Evolutionary conservation across 2,888 invertebrate species (phyloP).

Genomic region (Nomada flava): DNA sequence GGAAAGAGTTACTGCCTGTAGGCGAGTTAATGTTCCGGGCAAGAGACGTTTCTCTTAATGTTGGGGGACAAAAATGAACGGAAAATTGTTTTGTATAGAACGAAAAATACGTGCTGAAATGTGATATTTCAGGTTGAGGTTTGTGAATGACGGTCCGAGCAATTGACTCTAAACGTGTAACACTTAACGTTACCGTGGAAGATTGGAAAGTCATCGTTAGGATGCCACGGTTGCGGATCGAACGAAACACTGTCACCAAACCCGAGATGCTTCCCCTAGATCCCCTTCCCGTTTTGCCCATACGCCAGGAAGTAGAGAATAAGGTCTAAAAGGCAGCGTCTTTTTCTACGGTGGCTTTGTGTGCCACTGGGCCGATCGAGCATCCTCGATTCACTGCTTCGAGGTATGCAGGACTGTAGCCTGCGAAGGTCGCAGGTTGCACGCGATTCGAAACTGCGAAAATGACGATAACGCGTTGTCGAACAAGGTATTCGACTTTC

Average conservation of each 20-base stretch:
- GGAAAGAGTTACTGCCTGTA: background rate
- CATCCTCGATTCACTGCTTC: slow-evolving; percentile 75
- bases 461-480: background rate
- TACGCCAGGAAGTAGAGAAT: slow-evolving; percentile 80
- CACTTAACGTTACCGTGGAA: background rate
- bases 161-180: background rate
- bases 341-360: slow-evolving; percentile 78
- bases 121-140: no score
- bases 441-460: background rate
- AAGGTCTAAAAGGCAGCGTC: slow-evolving; percentile 80
- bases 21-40: background rate
- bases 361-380: slow-evolving; percentile 83
- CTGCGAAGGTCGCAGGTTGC: slow-evolving; percentile 53
- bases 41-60: background rate
- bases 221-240: background rate
- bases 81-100: no score
- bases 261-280: slow-evolving; percentile 10
- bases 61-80: no score
- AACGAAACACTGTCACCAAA: slow-evolving; percentile 22
- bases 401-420: slow-evolving; percentile 39
- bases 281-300: slow-evolving; percentile 45
- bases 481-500: background rate
- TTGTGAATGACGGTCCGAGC: no score
- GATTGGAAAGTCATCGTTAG: slow-evolving; percentile 17
- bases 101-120: no score